Conservation (phyloP, 2,888 invertebrate genomes). For the Drosophila dives region DNA sequence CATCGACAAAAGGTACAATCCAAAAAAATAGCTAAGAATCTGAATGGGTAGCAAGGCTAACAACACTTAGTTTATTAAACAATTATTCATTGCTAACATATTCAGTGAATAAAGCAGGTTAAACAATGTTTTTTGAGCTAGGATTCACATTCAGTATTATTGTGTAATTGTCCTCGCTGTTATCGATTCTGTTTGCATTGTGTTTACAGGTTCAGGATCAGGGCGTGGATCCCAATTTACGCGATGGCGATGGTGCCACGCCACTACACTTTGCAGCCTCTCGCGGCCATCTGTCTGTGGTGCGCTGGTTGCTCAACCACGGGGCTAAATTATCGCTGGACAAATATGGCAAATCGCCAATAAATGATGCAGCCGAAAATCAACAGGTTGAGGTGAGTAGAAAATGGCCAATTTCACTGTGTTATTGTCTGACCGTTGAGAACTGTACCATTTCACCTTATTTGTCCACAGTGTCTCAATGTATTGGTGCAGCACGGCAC, state of each 20-base stretch:
- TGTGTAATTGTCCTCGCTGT: background rate
- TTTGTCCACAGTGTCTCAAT: constrained; percentile 89
- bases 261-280: constrained; percentile 95
- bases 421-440: too few species aligned
- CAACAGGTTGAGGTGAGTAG: constrained; percentile 92
- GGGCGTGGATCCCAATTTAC: constrained; percentile 92
- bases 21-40: background rate
- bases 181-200: background rate
- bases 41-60: too few species aligned
- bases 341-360: constrained; percentile 94
- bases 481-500: constrained; percentile 93
- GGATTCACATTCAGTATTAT: background rate
- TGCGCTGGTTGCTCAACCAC: constrained; percentile 93
- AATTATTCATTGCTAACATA: background rate
- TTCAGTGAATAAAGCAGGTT: background rate
- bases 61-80: background rate
- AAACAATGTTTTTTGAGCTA: background rate
- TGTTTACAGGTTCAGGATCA: constrained; percentile 90
- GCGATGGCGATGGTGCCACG: constrained; percentile 95
- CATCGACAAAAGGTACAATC: background rate
- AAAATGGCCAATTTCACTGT: background rate
- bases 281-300: constrained; percentile 91
- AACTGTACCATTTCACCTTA: constrained; percentile 53
- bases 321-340: constrained; percentile 93
- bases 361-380: constrained; percentile 96